A percentile compares a stretch with the other conserved stretches of the same genome.
Conservation (phyloP, 1,140 invertebrate genomes). For the Drosophila pallidifrons region DNA sequence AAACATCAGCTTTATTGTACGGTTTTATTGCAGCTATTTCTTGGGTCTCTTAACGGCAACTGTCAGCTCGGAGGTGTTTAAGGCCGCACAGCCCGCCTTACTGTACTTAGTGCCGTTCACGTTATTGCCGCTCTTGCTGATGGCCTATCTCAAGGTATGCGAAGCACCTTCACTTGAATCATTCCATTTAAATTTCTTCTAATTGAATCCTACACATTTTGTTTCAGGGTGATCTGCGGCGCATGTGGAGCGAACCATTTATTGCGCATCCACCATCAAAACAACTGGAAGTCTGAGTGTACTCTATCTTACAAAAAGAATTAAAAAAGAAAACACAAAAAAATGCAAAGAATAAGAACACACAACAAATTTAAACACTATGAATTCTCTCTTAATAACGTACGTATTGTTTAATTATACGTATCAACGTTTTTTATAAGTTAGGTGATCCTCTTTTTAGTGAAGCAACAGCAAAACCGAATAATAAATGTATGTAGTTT, state of each 20-base stretch:
- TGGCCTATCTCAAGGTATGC: slow-evolving; percentile 98
- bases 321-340: slow-evolving; percentile 45
- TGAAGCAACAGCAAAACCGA: slow-evolving; percentile 72
- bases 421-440: slow-evolving; percentile 68
- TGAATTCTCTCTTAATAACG: slow-evolving; percentile 68
- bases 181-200: not conserved
- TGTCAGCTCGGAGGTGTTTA: slow-evolving; percentile 98
- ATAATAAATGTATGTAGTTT: slow-evolving; percentile 68
- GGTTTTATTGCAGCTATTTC: slow-evolving; percentile 90
- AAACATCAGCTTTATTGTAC: not conserved
- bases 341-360: slow-evolving; percentile 34
- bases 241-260: slow-evolving; percentile 99
- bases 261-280: slow-evolving; percentile 89
- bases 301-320: slow-evolving; percentile 68
- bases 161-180: not conserved
- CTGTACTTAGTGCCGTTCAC: slow-evolving; percentile 99
- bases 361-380: slow-evolving; percentile 44
- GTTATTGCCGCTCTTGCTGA: slow-evolving; percentile 96
- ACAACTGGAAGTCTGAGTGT: slow-evolving; percentile 85
- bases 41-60: slow-evolving; percentile 98
- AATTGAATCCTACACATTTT: not conserved
- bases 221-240: slow-evolving; percentile 94
- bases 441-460: slow-evolving; percentile 72
- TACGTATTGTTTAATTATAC: slow-evolving; percentile 74
- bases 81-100: slow-evolving; percentile 98